Conservation (phyloP, 2,888 invertebrate genomes). For the Sarcophaga caerulescens region DNA sequence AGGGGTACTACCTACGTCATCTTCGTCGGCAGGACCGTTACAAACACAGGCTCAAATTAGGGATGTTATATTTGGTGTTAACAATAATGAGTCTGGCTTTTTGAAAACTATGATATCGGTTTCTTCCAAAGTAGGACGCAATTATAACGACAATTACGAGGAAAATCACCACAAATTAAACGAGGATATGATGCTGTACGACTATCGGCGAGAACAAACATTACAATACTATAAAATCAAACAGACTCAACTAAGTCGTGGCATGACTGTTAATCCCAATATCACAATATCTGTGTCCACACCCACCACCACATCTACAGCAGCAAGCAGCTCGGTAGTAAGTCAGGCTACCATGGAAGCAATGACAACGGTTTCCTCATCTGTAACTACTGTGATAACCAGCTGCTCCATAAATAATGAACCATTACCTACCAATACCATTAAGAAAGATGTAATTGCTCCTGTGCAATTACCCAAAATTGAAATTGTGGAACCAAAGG, state of each 20-base stretch:
- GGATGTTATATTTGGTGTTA: slow-evolving; percentile 78
- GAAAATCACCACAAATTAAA: slow-evolving; percentile 72
- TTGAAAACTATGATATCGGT: slow-evolving; percentile 80
- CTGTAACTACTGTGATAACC: not conserved
- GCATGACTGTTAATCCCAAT: slow-evolving; percentile 60
- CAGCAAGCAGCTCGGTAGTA: slow-evolving; percentile 1
- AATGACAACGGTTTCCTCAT: not conserved
- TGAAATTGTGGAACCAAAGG: slow-evolving; percentile 47
- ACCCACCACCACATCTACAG: slow-evolving; percentile 28
- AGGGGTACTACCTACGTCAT: not conserved
- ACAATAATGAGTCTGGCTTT: slow-evolving; percentile 77
- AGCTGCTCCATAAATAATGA: not conserved
- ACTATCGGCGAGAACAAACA: slow-evolving; percentile 88
- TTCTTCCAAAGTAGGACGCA: slow-evolving; percentile 76
- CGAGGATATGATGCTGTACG: slow-evolving; percentile 86
- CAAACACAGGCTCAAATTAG: slow-evolving; percentile 78
- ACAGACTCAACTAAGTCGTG: slow-evolving; percentile 83
- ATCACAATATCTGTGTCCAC: slow-evolving; percentile 39
- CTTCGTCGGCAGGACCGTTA: slow-evolving; percentile 67
- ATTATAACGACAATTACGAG: slow-evolving; percentile 72
- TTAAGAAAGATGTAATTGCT: not conserved
- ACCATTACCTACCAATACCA: not conserved
- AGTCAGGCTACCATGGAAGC: not conserved
- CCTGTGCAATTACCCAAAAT: slow-evolving; percentile 49
- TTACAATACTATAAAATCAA: slow-evolving; percentile 87